Evolutionary conservation across 2,113 vertebrate genomes (phyloP), one percentile per base, ranked within the genome.

Genomic region (Sardina pilchardus): DNA sequence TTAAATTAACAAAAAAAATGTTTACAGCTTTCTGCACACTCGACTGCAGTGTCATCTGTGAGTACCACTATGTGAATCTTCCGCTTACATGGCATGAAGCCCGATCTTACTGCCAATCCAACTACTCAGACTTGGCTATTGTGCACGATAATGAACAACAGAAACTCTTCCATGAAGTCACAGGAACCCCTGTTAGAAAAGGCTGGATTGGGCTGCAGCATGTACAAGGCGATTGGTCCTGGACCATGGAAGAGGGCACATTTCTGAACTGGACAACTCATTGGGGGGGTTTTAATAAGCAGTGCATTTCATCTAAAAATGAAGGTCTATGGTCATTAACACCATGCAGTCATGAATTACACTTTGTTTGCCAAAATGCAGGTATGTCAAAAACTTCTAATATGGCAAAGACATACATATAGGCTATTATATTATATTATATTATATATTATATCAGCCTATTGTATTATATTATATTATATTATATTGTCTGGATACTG

Each of bases 351-450:
- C 0, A 36, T 4, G 71, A 17, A 34, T 16, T 17, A 0, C 34
- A 34, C 71, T 78, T 78, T 78, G 30, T 78, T 5, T 78, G 71
- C 5, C 71, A 78, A 78, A 78, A 78, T 78, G 71, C 71, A 39
- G 71, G 71, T 78, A 36, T 16, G 71, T 36, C 0, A 36, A 36
- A 78, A 6, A 47, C 12, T 8, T 10, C 45, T 47, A 47, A 8
- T 9, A 47, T 47, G 45, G 45, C 1, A 10, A 47, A 47, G 45
- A 47, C 45, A 47, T 47, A 42, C 2, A 42, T 4, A n/a, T n/a
- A n/a, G n/a, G n/a, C 39, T 42, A 39, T 39, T 39, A 39, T 39
- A n/a, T n/a, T n/a, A n/a, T n/a, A n/a, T n/a, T n/a, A n/a, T n/a
- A n/a, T n/a, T n/a, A n/a, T n/a, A n/a, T n/a, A n/a, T n/a, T n/a